Evolutionary conservation across 2,888 invertebrate genomes (phyloP), one percentile per base, ranked within the genome.

Genomic region (Emmelina monodactyla): DNA sequence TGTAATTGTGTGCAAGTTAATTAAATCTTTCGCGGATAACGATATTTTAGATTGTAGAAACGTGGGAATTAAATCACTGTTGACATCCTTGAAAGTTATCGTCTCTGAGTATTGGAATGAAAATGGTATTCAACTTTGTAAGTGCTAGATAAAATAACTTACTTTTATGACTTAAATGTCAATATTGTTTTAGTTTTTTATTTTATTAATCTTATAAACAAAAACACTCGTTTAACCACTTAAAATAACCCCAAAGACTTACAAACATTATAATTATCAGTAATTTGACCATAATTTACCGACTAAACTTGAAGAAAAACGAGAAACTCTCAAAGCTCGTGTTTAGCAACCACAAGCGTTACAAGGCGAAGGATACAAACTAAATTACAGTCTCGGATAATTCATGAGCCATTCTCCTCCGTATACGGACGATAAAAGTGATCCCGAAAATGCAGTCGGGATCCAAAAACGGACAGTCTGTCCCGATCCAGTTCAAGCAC

Each of bases 381-480:
- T 53, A 51, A 58, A 57, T 57, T 51, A 50, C 53, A 52, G 52
- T 57, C 50, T 46, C 52, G 62, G 62, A 69, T 72, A 76, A 41
- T 76, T 72, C 76, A 78, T 76, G 73, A 73, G 66, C 58, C 63
- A 76, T 78, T 78, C 65, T 66, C 58, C 62, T 49, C 76, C 75
- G 45, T 61, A 69, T 65, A 75, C 51, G 76, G 78, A 42, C 38
- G 3, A 34, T 43, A 47, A 55, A 71, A 71, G 72, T 70, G 72
- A 73, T 68, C 67, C 71, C 63, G 55, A 67, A 73, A 66, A 62
- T 56, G 64, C 58, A 45, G 52, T 44, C 46, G 45, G 51, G 49
- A 41, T 39, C 63, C 66, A 53, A 68, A 67, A 66, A 63, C 52
- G 66, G 71, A 3, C 25, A 25, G 25, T 25, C 25, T 25, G 25